Evolutionary conservation across 2,797 vertebrate genomes (phyloP), one percentile per base, ranked within the genome.

Genomic region (Acropternis orthonyx): DNA sequence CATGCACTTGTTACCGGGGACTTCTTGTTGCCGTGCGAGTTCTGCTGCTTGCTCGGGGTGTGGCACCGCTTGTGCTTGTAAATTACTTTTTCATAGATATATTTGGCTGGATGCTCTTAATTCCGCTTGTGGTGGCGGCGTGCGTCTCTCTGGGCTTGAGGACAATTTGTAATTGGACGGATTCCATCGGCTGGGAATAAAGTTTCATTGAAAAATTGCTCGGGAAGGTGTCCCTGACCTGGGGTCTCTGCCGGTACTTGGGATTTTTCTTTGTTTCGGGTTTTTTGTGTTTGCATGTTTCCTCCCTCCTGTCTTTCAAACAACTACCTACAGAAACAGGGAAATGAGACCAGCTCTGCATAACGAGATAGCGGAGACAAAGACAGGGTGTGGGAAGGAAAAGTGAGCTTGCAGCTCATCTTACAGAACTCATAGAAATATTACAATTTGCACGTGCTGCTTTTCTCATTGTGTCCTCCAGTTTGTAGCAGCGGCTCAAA

Each of bases 381-480:
- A 95, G 87, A 3, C 39, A 34, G 87, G 87, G 92, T 86, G 90
- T 92, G 92, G 83, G 80, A 66, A 88, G 54, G 66, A 78, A 66
- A 61, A 22, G 49, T 32, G 72, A 72, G 73, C 76, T 77, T 72
- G 68, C 93, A 61, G 61, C 62, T 94, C 28, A 1, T 54, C 49
- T 59, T 34, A 16, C 39, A 54, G 58, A 65, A 48, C 73, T 36
- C 61, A 37, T 63, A 24, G 41, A 46, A 65, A 54, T 46, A 7
- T 3, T 59, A 5, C 11, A 41, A 32, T 74, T 48, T 54, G 41
- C 30, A 2, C 12, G n/a, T 37, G 41, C 43, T 79, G 49, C 72
- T 91, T 71, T 39, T 36, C 77, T 62, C 6, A 1, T 32, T 5
- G 17, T 10, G 37, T 12, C 18, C 27, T 80, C 79, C 41, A 2